Evolutionary conservation across 1,140 invertebrate genomes (phyloP).

Genomic region (Colletes latitarsis): DNA sequence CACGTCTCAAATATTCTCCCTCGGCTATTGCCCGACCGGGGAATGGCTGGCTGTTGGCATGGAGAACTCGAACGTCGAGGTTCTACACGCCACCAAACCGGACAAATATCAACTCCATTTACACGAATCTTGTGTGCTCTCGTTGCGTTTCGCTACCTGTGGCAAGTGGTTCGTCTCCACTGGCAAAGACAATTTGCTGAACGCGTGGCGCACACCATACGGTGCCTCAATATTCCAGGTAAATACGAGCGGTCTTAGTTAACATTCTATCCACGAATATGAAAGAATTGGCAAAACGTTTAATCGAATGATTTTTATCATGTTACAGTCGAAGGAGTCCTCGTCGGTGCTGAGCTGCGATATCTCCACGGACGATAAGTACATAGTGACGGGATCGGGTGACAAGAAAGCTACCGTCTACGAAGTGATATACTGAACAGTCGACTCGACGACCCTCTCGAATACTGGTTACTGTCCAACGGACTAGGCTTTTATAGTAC

Average conservation of each 20-base stretch:
- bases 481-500: constrained; percentile 72
- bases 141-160: constrained; percentile 96
- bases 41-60: constrained; percentile 99
- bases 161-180: constrained; percentile 99
- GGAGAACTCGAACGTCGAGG: constrained; percentile 99
- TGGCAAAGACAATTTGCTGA: constrained; percentile 98
- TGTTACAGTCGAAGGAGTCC: constrained; percentile 97
- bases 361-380: constrained; percentile 99
- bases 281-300: neutral
- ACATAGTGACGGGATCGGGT: constrained; percentile 99
- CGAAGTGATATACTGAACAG: constrained; percentile 95
- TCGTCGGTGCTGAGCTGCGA: constrained; percentile 99
- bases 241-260: constrained; percentile 29
- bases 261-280: neutral
- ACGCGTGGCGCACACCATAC: constrained; percentile 99
- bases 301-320: constrained; percentile 24
- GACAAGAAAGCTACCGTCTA: constrained; percentile 99
- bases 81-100: constrained; percentile 95
- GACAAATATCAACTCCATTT: constrained; percentile 99
- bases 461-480: constrained; percentile 8
- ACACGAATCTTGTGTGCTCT: constrained; percentile 99
- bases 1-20: constrained; percentile 96
- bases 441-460: constrained; percentile 37
- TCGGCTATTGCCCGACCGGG: constrained; percentile 98
- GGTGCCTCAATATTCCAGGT: constrained; percentile 99